phyloP scores from a whole-genome alignment of 2,797 vertebrate genomes.

The Masticophis lateralis region DNA sequence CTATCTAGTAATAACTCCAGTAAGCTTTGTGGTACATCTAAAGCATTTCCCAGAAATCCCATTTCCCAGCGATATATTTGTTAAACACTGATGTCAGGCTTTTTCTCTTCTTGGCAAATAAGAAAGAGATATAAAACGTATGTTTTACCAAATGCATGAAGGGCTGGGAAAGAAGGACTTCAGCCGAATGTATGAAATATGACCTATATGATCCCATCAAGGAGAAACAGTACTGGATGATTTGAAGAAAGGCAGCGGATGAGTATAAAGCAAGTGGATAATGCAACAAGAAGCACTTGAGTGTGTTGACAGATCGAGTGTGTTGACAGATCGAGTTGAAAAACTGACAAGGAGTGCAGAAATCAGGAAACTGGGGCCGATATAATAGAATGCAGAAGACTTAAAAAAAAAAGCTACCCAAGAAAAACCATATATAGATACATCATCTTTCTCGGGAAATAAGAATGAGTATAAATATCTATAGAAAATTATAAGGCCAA shows the following conservation, averaged over 20 bases:
- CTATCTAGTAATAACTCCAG: not conserved
- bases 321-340: constrained; percentile 24
- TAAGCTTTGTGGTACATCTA: not conserved
- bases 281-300: constrained; percentile 27
- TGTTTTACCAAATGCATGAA: constrained; percentile 15
- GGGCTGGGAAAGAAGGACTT: constrained; percentile 16
- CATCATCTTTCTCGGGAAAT: not conserved
- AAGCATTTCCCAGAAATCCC: not conserved
- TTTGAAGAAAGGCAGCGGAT: constrained; percentile 34
- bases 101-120: constrained; percentile 24
- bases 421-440: not conserved
- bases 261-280: constrained; percentile 19
- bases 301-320: constrained; percentile 2
- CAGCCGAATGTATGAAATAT: constrained; percentile 33
- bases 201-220: constrained; percentile 36
- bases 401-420: not conserved
- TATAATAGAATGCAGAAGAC: constrained; percentile 5
- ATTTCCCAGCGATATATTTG: constrained; percentile 16
- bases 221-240: constrained; percentile 27
- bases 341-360: constrained; percentile 26
- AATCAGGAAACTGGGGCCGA: constrained; percentile 14
- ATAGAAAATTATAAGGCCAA: not conserved
- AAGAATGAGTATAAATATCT: not conserved
- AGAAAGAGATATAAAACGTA: constrained; percentile 35
- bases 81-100: constrained; percentile 29